Evolutionary conservation across 35 echinoderm and acorn worm genomes (phyloP), one percentile per base, ranked within the genome.

Genomic region (Chiridota heheva): DNA sequence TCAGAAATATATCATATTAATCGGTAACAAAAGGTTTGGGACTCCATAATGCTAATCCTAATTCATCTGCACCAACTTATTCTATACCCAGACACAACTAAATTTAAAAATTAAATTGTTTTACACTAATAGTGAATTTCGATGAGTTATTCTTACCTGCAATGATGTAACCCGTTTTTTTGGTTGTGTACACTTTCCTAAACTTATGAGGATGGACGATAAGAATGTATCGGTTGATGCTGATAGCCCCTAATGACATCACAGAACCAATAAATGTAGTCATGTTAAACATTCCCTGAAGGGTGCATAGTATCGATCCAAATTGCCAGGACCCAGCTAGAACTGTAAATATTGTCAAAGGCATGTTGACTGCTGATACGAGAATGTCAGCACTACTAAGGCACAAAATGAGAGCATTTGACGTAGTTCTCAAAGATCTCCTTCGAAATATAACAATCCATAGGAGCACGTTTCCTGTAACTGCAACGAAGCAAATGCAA

Each of bases 171-270:
- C 68, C 89, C 8, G 89, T 98, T 38, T 86, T 87, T 26, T 69
- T 42, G 36, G 67, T 91, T 0, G 78, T 88, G 67, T 88, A 91
- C 8, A 92, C 70, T 27, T 40, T 60, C 53, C 63, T 80, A 44
- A 88, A 98, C 47, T 85, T 84, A 0, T 84, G 73, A 17, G 84
- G 83, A 41, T 88, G 89, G 1, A 91, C 89, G 27, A 98, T 98
- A 7, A 98, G 60, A 2, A 89, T 73, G 69, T 92, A 98, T 56
- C 95, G 72, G 74, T 98, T 98, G 43, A 98, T 79, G 53, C 95
- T 98, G 3, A 98, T 98, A 20, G 81, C 84, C 46, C 60, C 95
- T 22, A 98, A 81, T 15, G 85, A 98, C 95, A 98, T 98, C 42
- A 98, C 95, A 44, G 95, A 98, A 7, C 70, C 89, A 28, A 98